Conservation (phyloP, 2,113 vertebrate species). For the Pithys albifrons region DNA sequence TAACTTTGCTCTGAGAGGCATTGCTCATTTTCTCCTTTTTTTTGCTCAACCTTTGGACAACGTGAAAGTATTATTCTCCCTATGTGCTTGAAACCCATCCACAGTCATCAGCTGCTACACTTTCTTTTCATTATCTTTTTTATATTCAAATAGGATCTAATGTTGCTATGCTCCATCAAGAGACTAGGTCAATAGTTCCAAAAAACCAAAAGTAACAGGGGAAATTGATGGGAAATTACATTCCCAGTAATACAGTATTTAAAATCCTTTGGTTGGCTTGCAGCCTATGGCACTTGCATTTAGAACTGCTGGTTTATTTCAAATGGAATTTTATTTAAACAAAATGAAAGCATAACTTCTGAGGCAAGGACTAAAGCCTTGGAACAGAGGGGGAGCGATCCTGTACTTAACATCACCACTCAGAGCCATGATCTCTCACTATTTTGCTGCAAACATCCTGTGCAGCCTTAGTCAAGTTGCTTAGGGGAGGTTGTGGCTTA, state of each 20-base stretch:
- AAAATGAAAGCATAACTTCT: not conserved
- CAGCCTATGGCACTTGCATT: not conserved
- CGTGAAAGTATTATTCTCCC: not conserved
- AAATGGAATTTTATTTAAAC: not conserved
- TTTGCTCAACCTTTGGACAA: not conserved
- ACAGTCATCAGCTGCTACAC: not conserved
- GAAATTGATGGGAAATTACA: not conserved
- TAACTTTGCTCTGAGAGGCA: not conserved
- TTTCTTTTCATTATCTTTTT: not conserved
- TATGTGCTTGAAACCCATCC: not conserved
- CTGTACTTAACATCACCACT: not conserved
- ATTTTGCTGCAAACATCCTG: not conserved
- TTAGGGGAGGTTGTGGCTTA: not conserved
- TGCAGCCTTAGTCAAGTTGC: not conserved
- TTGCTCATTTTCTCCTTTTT: not conserved
- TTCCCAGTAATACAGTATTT: not conserved
- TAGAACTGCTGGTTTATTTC: not conserved
- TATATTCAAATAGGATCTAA: conserved; percentile 3
- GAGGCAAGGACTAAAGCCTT: not conserved
- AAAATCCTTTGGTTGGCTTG: not conserved
- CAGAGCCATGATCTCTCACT: not conserved
- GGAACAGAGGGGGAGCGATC: not conserved
- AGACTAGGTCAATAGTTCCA: not conserved
- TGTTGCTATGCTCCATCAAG: not conserved
- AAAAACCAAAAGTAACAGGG: not conserved